Evolutionary conservation across 2,888 invertebrate genomes (phyloP), one percentile per base, ranked within the genome.

Genomic region (Hemithea aestivaria): DNA sequence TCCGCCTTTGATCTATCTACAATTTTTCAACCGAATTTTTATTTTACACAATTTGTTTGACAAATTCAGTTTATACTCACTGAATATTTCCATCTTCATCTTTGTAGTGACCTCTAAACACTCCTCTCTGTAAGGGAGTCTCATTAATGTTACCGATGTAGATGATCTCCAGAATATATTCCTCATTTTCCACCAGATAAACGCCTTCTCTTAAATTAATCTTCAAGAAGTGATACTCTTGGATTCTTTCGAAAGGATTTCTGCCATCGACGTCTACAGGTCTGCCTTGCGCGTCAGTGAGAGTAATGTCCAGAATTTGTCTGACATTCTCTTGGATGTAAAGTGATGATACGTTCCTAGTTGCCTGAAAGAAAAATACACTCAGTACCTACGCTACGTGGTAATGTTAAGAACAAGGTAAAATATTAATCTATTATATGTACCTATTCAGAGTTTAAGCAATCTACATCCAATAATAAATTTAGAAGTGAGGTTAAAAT

Each of bases 101-200:
- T 11, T 22, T 66, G 23, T 84, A 80, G 33, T 66, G 76, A 11
- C 87, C 85, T 61, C 87, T 70, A 24, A 87, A 87, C 1, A 87
- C 72, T 2, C 85, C 85, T 64, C 85, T 61, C 0, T 76, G 76
- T 0, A 87, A 48, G 6, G 87, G 87, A 7, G 83, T 81, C 44
- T 82, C 84, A 46, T 87, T 85, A 5, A 85, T 85, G 35, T 81
- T 80, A 2, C 87, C 87, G 2, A 83, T 40, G 31, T 85, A 87
- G 0, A 21, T 30, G 1, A 87, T 62, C 2, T 48, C 65, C 2
- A 85, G 34, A 1, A 41, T 40, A 30, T 83, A 85, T 3, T 51
- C 49, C 26, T 53, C 42, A 2, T 57, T 68, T 10, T 62, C 62
- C 0, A 35, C 51, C 9, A 87, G 55, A 0, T 66, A 68, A 0